A percentile compares a stretch with the other conserved stretches of the same genome.
Conservation (phyloP, 2,888 invertebrate species). For the Eudasyphora cyanicolor region DNA sequence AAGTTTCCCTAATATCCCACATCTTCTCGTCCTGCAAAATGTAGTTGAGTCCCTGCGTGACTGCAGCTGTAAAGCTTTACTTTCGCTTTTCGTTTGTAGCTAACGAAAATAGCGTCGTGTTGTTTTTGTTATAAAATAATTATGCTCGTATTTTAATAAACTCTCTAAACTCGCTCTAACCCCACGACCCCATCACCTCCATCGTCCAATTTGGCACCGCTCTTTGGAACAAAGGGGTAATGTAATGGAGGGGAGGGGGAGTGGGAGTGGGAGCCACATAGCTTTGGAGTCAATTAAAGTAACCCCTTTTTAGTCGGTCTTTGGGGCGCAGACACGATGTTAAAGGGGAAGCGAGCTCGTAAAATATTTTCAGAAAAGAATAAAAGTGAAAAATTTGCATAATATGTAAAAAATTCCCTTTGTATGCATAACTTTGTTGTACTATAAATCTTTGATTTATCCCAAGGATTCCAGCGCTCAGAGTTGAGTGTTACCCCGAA, state of each 20-base stretch:
- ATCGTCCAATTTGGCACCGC: background rate
- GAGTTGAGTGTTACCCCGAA: conserved; percentile 17
- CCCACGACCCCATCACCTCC: background rate
- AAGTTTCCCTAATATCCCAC: background rate
- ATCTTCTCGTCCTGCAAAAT: background rate
- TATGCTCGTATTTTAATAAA: conserved; percentile 28
- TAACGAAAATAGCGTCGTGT: background rate
- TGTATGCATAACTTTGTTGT: conserved; percentile 29
- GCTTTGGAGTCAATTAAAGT: conserved; percentile 31
- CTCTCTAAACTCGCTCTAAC: background rate
- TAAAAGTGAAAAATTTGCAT: conserved; percentile 46
- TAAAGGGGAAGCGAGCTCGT: background rate
- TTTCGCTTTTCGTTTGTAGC: background rate
- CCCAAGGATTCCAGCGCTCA: conserved; percentile 43
- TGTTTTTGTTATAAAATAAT: conserved; percentile 19
- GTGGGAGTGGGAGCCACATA: background rate
- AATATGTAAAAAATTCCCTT: conserved; percentile 54
- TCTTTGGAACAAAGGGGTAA: background rate
- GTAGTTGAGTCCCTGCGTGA: background rate
- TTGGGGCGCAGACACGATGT: background rate
- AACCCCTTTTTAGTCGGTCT: conserved; percentile 27
- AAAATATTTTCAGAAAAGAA: conserved; percentile 24
- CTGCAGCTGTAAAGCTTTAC: background rate
- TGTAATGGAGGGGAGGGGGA: background rate
- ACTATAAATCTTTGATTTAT: conserved; percentile 55